Percentiles rank a stretch among this genome's conserved stretches.
Conservation (phyloP, 1,140 invertebrate species). For the Proales similis region DNA sequence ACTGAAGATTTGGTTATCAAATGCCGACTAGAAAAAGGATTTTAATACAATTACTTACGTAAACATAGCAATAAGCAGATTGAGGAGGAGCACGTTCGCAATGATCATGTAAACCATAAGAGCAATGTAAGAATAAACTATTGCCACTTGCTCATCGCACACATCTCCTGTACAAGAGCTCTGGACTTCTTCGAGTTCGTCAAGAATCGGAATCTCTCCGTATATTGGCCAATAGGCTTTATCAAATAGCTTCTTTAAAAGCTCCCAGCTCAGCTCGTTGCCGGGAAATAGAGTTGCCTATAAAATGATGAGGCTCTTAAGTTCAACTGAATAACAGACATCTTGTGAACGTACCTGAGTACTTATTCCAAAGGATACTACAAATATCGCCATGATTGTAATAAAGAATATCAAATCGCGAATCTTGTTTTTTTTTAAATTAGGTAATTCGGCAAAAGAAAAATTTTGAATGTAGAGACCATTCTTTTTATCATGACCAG, state of each 20-base stretch:
- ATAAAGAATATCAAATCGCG: conserved; percentile 49
- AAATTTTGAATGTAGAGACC: no score
- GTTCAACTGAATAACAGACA: no score
- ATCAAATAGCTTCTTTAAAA: conserved; percentile 46
- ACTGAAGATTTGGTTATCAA: neutral
- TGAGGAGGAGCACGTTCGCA: conserved; percentile 48
- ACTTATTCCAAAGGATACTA: conserved; percentile 47
- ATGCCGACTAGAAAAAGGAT: no score
- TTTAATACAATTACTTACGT: conserved; percentile 41
- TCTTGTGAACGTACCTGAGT: no score
- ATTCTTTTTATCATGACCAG: conserved; percentile 51
- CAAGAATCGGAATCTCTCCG: conserved; percentile 48
- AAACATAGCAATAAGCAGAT: conserved; percentile 52
- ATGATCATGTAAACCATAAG: conserved; percentile 46
- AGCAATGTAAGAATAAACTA: conserved; percentile 42
- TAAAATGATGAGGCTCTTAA: no score
- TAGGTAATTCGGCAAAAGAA: no score
- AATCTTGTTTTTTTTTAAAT: no score
- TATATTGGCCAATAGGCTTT: conserved; percentile 51
- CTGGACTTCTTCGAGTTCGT: conserved; percentile 45
- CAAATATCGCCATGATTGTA: conserved; percentile 46
- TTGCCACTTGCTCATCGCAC: conserved; percentile 38
- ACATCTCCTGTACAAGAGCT: no score
- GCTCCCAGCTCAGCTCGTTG: conserved; percentile 39
- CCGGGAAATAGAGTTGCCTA: conserved; percentile 48